Evolutionary conservation across 2,888 invertebrate genomes (phyloP).

Genomic region (Druceiella hillmani): DNA sequence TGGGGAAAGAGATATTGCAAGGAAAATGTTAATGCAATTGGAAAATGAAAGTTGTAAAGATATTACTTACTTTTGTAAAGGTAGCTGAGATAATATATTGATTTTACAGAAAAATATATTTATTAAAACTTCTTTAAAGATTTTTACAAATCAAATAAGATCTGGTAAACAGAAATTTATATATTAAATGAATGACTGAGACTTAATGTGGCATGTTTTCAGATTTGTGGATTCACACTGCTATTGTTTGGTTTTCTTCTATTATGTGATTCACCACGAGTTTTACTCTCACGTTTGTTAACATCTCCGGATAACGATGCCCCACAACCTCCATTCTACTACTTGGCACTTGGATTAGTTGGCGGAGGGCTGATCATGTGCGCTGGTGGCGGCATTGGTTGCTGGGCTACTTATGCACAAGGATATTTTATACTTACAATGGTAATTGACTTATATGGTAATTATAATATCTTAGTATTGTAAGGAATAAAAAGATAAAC

Average conservation of each 20-base stretch:
- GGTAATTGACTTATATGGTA: constrained; percentile 41
- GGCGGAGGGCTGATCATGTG: constrained; percentile 64
- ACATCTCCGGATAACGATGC: constrained; percentile 56
- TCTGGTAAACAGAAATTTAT: too few relatives aligned
- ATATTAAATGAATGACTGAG: constrained; percentile 3
- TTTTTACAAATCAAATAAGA: too few relatives aligned
- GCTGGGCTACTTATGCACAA: constrained; percentile 75
- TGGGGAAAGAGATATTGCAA: too few relatives aligned
- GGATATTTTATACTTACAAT: constrained; percentile 67
- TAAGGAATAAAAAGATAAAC: too few relatives aligned
- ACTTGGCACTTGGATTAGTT: constrained; percentile 66
- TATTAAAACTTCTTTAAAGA: constrained; percentile 4
- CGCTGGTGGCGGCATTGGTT: constrained; percentile 66
- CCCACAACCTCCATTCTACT: constrained; percentile 71
- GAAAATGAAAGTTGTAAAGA: too few relatives aligned
- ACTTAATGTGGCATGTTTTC: constrained; percentile 32
- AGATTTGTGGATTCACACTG: constrained; percentile 69
- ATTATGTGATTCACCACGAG: constrained; percentile 63
- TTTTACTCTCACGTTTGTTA: constrained; percentile 66
- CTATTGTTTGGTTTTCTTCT: constrained; percentile 68
- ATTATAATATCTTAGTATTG: too few relatives aligned
- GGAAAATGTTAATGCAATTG: too few relatives aligned
- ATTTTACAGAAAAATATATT: constrained; percentile 2
- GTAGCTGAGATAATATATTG: too few relatives aligned
- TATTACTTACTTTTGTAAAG: too few relatives aligned